Conservation (phyloP, 2,113 vertebrate species). For the Eudorcas thomsonii region DNA sequence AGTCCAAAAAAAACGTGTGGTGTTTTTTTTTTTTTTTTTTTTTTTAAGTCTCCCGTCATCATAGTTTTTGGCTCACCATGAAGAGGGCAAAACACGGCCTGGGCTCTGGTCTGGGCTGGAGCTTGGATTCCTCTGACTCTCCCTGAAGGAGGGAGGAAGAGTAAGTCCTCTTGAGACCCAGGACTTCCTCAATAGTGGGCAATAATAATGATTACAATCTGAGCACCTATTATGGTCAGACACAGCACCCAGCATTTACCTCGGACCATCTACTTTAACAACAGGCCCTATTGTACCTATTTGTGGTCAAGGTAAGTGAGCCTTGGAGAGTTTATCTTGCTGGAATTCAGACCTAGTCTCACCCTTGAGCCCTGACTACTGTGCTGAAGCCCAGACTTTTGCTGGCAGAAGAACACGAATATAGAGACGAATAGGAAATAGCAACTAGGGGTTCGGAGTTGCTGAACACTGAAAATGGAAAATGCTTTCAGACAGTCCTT, state of each 20-base stretch:
- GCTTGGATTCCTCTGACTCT: neutral
- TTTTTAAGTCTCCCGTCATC: neutral
- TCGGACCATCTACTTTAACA: neutral
- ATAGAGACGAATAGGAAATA: neutral
- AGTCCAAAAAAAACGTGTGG: neutral
- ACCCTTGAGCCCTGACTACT: neutral
- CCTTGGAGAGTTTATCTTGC: neutral
- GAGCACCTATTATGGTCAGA: neutral
- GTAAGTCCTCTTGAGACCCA: neutral
- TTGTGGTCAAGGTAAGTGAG: neutral
- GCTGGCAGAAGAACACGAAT: neutral
- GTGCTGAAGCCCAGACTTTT: neutral
- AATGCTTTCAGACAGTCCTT: neutral
- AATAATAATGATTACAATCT: neutral
- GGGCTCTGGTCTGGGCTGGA: neutral
- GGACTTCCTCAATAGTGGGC: neutral
- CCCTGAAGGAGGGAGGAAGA: neutral
- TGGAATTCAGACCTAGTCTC: slow-evolving; percentile 22
- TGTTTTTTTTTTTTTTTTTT: neutral
- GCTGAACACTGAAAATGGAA: neutral
- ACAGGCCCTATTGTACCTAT: neutral
- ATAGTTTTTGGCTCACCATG: neutral
- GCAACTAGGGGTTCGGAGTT: neutral
- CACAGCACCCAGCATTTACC: neutral
- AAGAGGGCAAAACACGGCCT: neutral